A percentile compares a stretch with the other conserved stretches of the same genome.
These are phyloP conservation scores for Ericerus pela DNA, from an alignment of 1,140 invertebrate species.

Conservation along the genomic window DNA sequence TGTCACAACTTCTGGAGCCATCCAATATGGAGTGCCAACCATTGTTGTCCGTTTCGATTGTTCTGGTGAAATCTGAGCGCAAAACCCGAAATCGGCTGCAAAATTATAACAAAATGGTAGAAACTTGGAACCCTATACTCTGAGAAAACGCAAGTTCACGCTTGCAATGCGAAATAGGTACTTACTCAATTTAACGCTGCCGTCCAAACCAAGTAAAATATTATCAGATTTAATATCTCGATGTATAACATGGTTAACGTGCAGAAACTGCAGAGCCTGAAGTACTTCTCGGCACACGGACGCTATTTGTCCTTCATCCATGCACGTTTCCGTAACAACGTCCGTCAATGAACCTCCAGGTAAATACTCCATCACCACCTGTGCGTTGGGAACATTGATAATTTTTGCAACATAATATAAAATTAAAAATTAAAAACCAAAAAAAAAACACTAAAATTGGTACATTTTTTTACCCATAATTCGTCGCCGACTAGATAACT, in stretches of 20 bases:
- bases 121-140: background rate
- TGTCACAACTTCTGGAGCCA: conserved; percentile 90
- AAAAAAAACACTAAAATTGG: too few relatives aligned
- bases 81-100: conserved; percentile 96
- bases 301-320: conserved; percentile 99
- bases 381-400: too few relatives aligned
- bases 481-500: conserved; percentile 90
- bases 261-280: conserved; percentile 94
- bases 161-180: conserved; percentile 19
- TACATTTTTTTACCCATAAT: conserved; percentile 53
- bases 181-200: conserved; percentile 93
- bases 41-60: conserved; percentile 98
- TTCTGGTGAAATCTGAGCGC: conserved; percentile 97
- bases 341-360: conserved; percentile 95
- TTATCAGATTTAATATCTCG: conserved; percentile 98
- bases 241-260: conserved; percentile 97
- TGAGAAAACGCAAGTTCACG: too few relatives aligned
- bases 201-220: conserved; percentile 94
- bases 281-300: conserved; percentile 94
- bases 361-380: conserved; percentile 98
- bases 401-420: too few relatives aligned
- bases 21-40: conserved; percentile 98
- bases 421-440: too few relatives aligned
- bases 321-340: conserved; percentile 98
- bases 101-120: conserved; percentile 21